Evolutionary conservation across 35 echinoderm and acorn worm species (phyloP), one percentile per base, ranked within the genome.

Genomic region (Apostichopus californicus): DNA sequence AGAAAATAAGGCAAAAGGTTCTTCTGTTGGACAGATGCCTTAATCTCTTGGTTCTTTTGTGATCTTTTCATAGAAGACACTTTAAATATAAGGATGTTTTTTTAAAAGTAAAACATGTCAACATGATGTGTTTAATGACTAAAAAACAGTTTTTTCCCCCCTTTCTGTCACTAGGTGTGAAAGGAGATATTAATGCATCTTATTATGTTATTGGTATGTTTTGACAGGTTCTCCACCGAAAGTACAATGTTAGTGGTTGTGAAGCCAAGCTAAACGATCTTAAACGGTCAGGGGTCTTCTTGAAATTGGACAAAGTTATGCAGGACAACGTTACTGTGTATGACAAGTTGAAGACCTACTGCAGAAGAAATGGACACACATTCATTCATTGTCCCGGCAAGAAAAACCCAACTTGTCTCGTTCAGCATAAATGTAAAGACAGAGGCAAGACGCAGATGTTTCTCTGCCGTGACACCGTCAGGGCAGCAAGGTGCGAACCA

Each of bases 251-350:
- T 5, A 60, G 71, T 60, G 77, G 89, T 53, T 91, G 89, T 63
- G 92, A 93, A 93, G 92, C 85, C 5, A 87, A 25, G 61, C 20
- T 60, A 0, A 13, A 34, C 3, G 52, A 87, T 79, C 68, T 93
- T 9, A 53, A 87, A 25, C 20, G 88, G 52, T 81, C 92, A 5
- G 92, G 92, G 5, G 73, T 93, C 28, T 83, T 93, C 64, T 55
- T 88, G 1, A 8, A 88, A 1, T 55, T 87, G 52, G 85, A 88
- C 20, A 4, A 28, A 15, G 18, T 72, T 73, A 93, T 77, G 55
- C 34, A 93, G 66, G 92, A 93, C 55, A 80, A 55, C 18, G 6
- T 93, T 11, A 86, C 28, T 93, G 79, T 83, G 9, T 93, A 93
- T 78, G 60, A 88, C 58, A 87, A 87, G 1, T 17, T 93, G 83